These are phyloP conservation scores for Melolontha melolontha DNA, from an alignment of 2,888 invertebrate genomes.

Conservation along the genomic window DNA sequence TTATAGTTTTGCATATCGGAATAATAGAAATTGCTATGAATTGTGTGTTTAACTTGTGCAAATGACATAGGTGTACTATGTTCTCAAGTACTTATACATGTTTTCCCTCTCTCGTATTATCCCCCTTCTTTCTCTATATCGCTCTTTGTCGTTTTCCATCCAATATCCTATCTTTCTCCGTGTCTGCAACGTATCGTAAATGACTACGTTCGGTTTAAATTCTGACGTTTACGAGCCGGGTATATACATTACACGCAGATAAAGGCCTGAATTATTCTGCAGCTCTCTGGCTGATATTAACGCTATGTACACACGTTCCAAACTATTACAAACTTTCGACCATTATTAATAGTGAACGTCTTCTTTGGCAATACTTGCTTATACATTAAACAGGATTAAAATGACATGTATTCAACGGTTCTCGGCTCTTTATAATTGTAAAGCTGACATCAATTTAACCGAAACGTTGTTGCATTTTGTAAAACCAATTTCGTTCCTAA, in stretches of 20 bases:
- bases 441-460: too few species aligned
- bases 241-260: conserved; percentile 34
- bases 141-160: too few species aligned
- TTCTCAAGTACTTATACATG: background rate
- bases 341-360: conserved; percentile 27
- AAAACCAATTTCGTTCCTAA: too few species aligned
- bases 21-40: conserved; percentile 8
- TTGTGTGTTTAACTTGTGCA: conserved; percentile 12
- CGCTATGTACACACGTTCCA: conserved; percentile 26
- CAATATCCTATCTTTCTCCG: background rate
- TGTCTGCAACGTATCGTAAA: conserved; percentile 25
- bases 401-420: conserved; percentile 13
- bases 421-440: too few species aligned
- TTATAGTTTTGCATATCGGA: conserved; percentile 12
- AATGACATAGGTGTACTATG: background rate
- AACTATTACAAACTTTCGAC: conserved; percentile 36
- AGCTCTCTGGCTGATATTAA: conserved; percentile 14
- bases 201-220: conserved; percentile 32
- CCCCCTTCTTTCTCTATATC: background rate
- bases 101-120: background rate
- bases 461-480: too few species aligned
- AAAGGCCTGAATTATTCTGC: conserved; percentile 32
- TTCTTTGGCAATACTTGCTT: conserved; percentile 25
- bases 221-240: conserved; percentile 35
- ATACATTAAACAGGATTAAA: conserved; percentile 22